Evolutionary conservation across 2,113 vertebrate species (phyloP).

Genomic region (Eulemur macaco): DNA sequence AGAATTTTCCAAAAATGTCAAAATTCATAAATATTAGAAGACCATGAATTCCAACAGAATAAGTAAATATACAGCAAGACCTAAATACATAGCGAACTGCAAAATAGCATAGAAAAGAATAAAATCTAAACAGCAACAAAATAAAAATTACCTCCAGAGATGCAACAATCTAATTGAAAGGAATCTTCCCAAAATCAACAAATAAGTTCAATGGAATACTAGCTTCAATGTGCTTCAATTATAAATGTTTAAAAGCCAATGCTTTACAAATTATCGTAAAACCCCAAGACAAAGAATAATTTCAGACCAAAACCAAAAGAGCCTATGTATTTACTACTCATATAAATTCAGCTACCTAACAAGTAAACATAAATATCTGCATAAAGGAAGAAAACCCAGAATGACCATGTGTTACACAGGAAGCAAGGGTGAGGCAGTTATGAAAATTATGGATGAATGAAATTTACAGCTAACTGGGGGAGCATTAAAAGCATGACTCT

Average conservation of each 20-base stretch:
- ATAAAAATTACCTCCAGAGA: neutral
- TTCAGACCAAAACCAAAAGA: neutral
- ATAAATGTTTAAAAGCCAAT: neutral
- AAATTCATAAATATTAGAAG: neutral
- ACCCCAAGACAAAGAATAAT: neutral
- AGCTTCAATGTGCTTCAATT: neutral
- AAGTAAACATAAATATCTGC: neutral
- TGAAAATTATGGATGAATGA: neutral
- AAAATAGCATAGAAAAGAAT: neutral
- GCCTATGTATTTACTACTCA: neutral
- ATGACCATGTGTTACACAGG: neutral
- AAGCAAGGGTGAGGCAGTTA: neutral
- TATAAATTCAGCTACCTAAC: neutral
- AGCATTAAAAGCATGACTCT: neutral
- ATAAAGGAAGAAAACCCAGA: neutral
- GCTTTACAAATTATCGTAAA: neutral
- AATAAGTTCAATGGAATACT: rapidly evolving
- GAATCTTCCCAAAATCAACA: neutral
- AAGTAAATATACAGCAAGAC: neutral
- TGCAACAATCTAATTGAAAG: neutral
- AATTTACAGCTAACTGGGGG: neutral
- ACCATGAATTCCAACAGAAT: neutral
- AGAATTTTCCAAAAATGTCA: neutral
- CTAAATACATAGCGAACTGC: neutral
- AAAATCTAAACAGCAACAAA: neutral